Evolutionary conservation across 2,113 vertebrate genomes (phyloP), one percentile per base, ranked within the genome.

Genomic region (Entosphenus tridentatus): DNA sequence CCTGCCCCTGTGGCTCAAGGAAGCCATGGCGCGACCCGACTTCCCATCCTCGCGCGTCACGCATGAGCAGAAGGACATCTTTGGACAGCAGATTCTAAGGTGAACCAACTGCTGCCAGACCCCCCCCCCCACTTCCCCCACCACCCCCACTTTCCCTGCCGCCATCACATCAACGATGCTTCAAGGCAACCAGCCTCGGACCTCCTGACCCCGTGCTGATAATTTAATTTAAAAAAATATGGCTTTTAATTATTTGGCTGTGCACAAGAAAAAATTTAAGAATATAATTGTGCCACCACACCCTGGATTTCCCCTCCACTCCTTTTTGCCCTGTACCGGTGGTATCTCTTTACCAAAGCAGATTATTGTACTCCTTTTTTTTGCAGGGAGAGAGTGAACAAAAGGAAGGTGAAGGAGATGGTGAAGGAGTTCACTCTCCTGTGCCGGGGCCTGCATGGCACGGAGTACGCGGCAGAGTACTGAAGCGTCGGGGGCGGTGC

Each of bases 361-460:
- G 39, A 39, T 39, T 39, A 39, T 39, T 39, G 39, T 39, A 65
- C 21, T 65, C n/a, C 9, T 70, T 69, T 11, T 54, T 69, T 54
- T 77, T 71, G 72, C 78, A 98, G 93, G 80, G 93, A 98, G 77
- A 84, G 93, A 73, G 88, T 96, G 76, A 96, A 95, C 83, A 98
- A 97, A 78, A 81, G 93, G 68, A 82, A 88, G 71, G 84, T 97
- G 76, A 95, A 93, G 79, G 93, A 98, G 76, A 91, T 93, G 72
- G 93, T 97, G 76, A 98, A 96, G 78, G 93, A 98, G 74, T 97
- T 98, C 77, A 98, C 92, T 1, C 76, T 98, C 71, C 77, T 98
- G 75, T 98, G 90, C 79, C 82, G 93, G 77, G 92, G 92, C 68
- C 85, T 98, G 73, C 93, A 98, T 57, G 93, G 93, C 72, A 98